phyloP scores from a whole-genome alignment of 1,140 invertebrate genomes.

The Drosophila bocki region DNA sequence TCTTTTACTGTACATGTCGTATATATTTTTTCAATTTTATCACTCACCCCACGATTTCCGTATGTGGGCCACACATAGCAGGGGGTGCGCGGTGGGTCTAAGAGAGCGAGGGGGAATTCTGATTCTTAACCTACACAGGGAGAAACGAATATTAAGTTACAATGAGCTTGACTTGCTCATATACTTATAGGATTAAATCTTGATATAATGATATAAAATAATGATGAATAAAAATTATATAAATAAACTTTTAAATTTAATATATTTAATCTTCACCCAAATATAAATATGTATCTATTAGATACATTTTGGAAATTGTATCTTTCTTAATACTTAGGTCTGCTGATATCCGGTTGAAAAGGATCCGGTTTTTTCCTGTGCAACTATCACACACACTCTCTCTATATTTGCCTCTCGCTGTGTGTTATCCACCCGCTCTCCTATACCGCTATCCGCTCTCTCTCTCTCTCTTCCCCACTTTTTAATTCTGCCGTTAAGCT shows the following conservation, averaged over 20 bases:
- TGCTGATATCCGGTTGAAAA: not conserved
- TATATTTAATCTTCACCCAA: not conserved
- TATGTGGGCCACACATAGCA: constrained; percentile 42
- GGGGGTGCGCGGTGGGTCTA: constrained; percentile 17
- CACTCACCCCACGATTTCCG: constrained; percentile 46
- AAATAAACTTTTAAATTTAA: too few species aligned
- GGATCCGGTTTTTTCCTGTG: constrained; percentile 14
- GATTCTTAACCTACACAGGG: constrained; percentile 32
- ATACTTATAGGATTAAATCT: not conserved
- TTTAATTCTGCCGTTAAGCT: constrained; percentile 33
- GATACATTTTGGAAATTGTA: not conserved
- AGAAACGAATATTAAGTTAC: not conserved
- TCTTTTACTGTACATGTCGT: constrained; percentile 15
- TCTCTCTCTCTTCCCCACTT: not conserved
- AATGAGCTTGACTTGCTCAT: too few species aligned
- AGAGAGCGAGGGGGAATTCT: constrained; percentile 28
- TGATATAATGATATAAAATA: not conserved
- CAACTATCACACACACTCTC: constrained; percentile 5
- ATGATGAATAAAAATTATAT: not conserved
- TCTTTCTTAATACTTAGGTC: not conserved
- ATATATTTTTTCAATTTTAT: constrained; percentile 48
- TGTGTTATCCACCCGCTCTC: constrained; percentile 14
- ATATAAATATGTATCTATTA: not conserved
- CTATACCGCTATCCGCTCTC: not conserved
- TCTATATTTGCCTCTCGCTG: not conserved